These are phyloP conservation scores for Andrena trimmerana DNA, from an alignment of 2,888 invertebrate species.

Conservation along the genomic window DNA sequence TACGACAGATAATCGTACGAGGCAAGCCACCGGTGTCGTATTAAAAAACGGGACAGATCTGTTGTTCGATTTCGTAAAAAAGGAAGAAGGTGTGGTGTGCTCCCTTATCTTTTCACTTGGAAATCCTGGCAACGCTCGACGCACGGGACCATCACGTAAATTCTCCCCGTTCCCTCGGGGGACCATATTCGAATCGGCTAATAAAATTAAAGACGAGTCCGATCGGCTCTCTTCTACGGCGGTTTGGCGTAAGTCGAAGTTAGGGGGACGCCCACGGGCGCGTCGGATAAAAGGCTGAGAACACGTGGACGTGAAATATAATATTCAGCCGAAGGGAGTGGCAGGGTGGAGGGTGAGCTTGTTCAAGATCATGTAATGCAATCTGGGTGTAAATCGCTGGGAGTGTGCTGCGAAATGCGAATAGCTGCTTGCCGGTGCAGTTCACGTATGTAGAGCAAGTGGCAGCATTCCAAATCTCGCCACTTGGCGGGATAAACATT, in stretches of 20 bases:
- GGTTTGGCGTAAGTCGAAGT: conserved; percentile 37
- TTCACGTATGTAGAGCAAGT: conserved; percentile 82
- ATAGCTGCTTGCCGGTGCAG: conserved; percentile 76
- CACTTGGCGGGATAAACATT: conserved; percentile 80
- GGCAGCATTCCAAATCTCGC: conserved; percentile 83
- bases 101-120: neutral
- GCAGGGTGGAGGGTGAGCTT: conserved; percentile 59
- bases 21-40: neutral
- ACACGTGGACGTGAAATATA: conserved; percentile 57
- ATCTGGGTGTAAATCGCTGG: conserved; percentile 78
- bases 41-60: conserved; percentile 5
- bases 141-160: conserved; percentile 1
- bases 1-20: conserved; percentile 7
- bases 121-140: conserved; percentile 23
- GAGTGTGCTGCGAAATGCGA: conserved; percentile 74
- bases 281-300: conserved; percentile 24
- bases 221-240: neutral
- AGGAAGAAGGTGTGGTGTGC: neutral
- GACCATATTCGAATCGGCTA: conserved; percentile 24
- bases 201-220: conserved; percentile 44
- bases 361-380: conserved; percentile 79
- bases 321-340: conserved; percentile 51
- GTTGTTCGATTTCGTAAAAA: neutral
- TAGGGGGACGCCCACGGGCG: neutral
- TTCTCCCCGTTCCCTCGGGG: neutral